Evolutionary conservation across 2,113 vertebrate genomes (phyloP).

Genomic region (Daubentonia madagascariensis): DNA sequence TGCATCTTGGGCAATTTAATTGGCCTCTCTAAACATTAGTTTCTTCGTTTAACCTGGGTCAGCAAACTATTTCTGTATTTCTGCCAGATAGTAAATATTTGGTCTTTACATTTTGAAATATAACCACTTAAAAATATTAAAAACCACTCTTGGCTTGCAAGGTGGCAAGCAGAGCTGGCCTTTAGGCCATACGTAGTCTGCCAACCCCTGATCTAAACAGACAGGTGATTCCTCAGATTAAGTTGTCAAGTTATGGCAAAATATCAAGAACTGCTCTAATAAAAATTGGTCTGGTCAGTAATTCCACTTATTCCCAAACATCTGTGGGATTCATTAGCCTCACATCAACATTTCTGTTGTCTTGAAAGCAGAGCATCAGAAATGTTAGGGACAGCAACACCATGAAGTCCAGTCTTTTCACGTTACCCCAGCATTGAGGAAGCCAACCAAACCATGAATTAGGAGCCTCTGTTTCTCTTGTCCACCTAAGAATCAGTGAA

Average conservation of each 20-base stretch:
- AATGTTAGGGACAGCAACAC: not conserved
- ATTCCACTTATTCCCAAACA: not conserved
- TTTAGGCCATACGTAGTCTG: not conserved
- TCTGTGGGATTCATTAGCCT: not conserved
- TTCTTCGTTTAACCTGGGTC: not conserved
- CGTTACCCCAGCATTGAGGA: not conserved
- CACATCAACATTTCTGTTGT: not conserved
- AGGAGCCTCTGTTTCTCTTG: not conserved
- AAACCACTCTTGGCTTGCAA: not conserved
- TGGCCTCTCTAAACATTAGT: not conserved
- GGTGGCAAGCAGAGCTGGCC: not conserved
- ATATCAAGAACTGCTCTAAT: not conserved
- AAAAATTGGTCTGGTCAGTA: not conserved
- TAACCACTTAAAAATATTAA: not conserved
- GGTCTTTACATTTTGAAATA: constrained; percentile 14
- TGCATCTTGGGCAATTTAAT: not conserved
- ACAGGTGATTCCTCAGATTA: not conserved
- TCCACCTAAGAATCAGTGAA: not conserved
- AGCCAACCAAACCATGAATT: not conserved
- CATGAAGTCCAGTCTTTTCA: not conserved
- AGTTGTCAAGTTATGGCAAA: not conserved
- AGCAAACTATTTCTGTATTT: not conserved
- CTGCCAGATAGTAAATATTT: not conserved
- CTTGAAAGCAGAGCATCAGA: not conserved
- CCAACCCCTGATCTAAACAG: not conserved